These are phyloP conservation scores for Venustaconcha ellipsiformis DNA, from an alignment of 1,140 invertebrate genomes.

Conservation along the genomic window DNA sequence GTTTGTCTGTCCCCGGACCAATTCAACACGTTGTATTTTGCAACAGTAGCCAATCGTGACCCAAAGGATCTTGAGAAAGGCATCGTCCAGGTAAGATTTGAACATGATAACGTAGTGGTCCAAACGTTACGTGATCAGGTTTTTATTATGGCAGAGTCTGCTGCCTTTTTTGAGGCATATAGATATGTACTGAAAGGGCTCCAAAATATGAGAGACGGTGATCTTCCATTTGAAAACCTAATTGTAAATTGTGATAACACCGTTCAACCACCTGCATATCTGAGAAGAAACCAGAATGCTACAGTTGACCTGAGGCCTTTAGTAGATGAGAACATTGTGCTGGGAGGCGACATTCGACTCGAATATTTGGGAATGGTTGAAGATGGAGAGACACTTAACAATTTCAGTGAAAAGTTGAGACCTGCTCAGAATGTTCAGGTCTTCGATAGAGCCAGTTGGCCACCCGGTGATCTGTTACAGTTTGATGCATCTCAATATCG, in stretches of 20 bases:
- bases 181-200: slow-evolving; percentile 68
- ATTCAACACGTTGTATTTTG: slow-evolving; percentile 78
- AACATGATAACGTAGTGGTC: slow-evolving; percentile 20
- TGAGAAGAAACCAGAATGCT: slow-evolving; percentile 17
- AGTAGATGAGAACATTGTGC: slow-evolving; percentile 31
- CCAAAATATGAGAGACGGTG: slow-evolving; percentile 53
- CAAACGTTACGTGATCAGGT: slow-evolving; percentile 30
- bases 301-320: slow-evolving; percentile 47
- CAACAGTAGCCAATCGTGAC: slow-evolving; percentile 76
- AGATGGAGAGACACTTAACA: slow-evolving; percentile 1
- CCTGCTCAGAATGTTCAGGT: slow-evolving; percentile 29
- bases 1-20: slow-evolving; percentile 78
- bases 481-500: slow-evolving; percentile 69
- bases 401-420: slow-evolving; percentile 12
- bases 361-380: slow-evolving; percentile 12
- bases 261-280: slow-evolving; percentile 46
- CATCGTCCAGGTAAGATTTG: slow-evolving; percentile 62
- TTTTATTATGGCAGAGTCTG: slow-evolving; percentile 68
- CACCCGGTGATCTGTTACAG: slow-evolving; percentile 48
- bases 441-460: slow-evolving; percentile 39
- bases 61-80: slow-evolving; percentile 44
- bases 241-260: slow-evolving; percentile 52
- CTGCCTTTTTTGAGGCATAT: slow-evolving; percentile 71
- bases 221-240: slow-evolving; percentile 65
- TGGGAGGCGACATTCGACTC: slow-evolving; percentile 22